Evolutionary conservation across 2,888 invertebrate species (phyloP).

Genomic region (Phlogophora meticulosa): DNA sequence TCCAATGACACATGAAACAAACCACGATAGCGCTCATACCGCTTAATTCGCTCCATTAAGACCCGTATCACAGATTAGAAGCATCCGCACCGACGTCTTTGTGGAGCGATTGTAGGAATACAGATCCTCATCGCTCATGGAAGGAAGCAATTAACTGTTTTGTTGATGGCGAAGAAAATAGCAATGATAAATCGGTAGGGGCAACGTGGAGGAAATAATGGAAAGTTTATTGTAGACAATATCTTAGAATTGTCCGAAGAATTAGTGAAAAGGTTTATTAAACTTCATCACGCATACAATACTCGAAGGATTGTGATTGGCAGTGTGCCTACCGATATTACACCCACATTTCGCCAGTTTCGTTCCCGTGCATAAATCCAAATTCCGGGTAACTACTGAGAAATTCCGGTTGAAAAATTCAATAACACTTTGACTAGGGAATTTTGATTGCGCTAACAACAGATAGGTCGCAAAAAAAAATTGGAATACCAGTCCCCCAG

Average conservation of each 20-base stretch:
- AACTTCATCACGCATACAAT: too few relatives aligned
- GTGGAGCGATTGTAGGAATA: constrained; percentile 52
- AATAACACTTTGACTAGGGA: too few relatives aligned
- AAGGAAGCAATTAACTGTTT: constrained; percentile 61
- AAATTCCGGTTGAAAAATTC: too few relatives aligned
- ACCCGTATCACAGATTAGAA: constrained; percentile 87
- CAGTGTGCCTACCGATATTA: too few relatives aligned
- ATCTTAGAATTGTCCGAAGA: neutral
- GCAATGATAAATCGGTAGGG: constrained; percentile 38
- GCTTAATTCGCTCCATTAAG: constrained; percentile 84
- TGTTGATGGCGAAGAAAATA: constrained; percentile 53
- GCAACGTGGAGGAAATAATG: neutral
- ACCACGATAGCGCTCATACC: constrained; percentile 61
- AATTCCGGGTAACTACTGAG: too few relatives aligned
- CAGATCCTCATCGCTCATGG: constrained; percentile 56
- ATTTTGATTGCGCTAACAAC: too few relatives aligned
- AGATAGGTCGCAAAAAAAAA: too few relatives aligned
- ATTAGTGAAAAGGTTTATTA: too few relatives aligned
- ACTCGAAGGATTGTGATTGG: too few relatives aligned
- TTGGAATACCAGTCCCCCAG: too few relatives aligned
- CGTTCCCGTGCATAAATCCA: too few relatives aligned
- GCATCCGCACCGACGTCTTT: constrained; percentile 78
- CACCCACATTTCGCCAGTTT: too few relatives aligned
- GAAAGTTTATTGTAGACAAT: neutral
- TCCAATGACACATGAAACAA: constrained; percentile 59